Conservation (phyloP, 1,140 invertebrate species). For the Calliphora vicina region DNA sequence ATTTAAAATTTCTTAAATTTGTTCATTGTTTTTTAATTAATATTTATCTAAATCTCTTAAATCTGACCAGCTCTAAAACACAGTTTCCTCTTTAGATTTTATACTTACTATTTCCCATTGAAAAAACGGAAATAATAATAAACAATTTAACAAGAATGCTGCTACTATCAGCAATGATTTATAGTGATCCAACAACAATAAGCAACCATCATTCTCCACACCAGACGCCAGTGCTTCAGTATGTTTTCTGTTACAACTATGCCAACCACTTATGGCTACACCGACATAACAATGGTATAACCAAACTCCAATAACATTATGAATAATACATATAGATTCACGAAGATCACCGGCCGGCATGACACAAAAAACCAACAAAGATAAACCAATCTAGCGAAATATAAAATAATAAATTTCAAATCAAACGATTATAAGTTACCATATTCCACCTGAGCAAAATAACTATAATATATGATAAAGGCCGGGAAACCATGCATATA, state of each 20-base stretch:
- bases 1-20: too few relatives aligned
- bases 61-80: too few relatives aligned
- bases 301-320: not conserved
- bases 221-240: not conserved
- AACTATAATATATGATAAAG: not conserved
- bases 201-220: not conserved
- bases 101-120: not conserved
- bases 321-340: not conserved
- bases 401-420: not conserved
- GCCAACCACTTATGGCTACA: not conserved
- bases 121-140: not conserved
- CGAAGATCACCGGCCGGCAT: not conserved
- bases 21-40: too few relatives aligned
- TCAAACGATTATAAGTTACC: not conserved
- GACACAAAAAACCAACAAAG: not conserved
- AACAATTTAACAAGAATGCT: not conserved
- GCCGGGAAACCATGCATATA: not conserved
- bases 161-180: not conserved
- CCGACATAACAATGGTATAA: not conserved
- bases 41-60: too few relatives aligned
- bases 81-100: too few relatives aligned
- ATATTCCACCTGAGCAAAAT: not conserved
- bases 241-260: not conserved
- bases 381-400: not conserved
- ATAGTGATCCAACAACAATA: not conserved